These are phyloP conservation scores for Bufo gargarizans DNA, from an alignment of 2,113 vertebrate species.

Conservation along the genomic window DNA sequence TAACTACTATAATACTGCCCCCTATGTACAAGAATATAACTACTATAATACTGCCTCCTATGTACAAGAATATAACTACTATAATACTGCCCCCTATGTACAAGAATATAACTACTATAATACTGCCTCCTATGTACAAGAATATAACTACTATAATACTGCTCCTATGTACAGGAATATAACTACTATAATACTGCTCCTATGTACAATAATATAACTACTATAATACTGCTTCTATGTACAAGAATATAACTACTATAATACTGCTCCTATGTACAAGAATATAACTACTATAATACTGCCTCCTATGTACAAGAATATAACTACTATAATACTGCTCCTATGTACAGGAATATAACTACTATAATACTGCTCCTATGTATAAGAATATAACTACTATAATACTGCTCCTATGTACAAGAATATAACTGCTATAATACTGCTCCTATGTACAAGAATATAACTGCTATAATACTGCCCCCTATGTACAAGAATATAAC, in stretches of 20 bases:
- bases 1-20: neutral
- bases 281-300: conserved; percentile 11
- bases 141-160: neutral
- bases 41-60: neutral
- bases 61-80: conserved; percentile 4
- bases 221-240: neutral
- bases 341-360: conserved; percentile 10
- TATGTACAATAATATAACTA: conserved; percentile 15
- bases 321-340: no score
- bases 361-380: conserved; percentile 9
- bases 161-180: neutral
- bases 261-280: neutral
- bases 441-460: neutral
- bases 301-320: neutral
- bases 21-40: conserved; percentile 17
- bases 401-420: conserved; percentile 1
- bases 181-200: neutral
- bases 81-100: conserved; percentile 11
- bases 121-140: neutral
- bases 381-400: neutral
- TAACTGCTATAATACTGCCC: neutral
- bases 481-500: neutral
- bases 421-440: neutral
- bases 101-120: conserved; percentile 10
- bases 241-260: conserved; percentile 12